phyloP scores from a whole-genome alignment of 2,113 vertebrate species.

The Bubo bubo region DNA sequence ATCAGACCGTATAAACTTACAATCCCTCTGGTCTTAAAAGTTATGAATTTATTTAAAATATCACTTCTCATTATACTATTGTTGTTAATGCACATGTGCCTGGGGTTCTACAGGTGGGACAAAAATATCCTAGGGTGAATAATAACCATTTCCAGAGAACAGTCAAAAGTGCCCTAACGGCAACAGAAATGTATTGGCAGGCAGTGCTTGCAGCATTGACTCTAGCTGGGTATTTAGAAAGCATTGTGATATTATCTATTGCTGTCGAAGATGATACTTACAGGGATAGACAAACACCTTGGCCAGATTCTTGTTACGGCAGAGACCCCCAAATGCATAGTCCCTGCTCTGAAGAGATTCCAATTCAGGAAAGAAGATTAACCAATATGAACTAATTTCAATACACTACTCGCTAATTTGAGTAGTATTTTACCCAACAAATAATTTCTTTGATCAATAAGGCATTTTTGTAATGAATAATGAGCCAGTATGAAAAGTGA shows the following conservation, averaged over 20 bases:
- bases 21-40: background rate
- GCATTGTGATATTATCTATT: background rate
- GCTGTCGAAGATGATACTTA: fast-evolving
- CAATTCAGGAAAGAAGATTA: background rate
- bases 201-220: background rate
- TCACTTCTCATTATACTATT: background rate
- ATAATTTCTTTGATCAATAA: background rate
- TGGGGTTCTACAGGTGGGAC: background rate
- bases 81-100: background rate
- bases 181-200: background rate
- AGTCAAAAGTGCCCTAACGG: background rate
- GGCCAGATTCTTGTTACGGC: fast-evolving
- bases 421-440: background rate
- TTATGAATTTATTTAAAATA: background rate
- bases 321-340: background rate
- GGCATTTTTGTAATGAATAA: background rate
- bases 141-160: background rate
- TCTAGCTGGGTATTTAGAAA: background rate
- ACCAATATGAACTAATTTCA: background rate
- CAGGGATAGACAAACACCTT: background rate
- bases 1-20: background rate
- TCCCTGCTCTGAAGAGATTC: background rate
- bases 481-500: background rate
- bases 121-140: background rate
- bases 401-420: background rate